Evolutionary conservation across 2,888 invertebrate species (phyloP), one percentile per base, ranked within the genome.

Genomic region (Calliscelio sp.): DNA sequence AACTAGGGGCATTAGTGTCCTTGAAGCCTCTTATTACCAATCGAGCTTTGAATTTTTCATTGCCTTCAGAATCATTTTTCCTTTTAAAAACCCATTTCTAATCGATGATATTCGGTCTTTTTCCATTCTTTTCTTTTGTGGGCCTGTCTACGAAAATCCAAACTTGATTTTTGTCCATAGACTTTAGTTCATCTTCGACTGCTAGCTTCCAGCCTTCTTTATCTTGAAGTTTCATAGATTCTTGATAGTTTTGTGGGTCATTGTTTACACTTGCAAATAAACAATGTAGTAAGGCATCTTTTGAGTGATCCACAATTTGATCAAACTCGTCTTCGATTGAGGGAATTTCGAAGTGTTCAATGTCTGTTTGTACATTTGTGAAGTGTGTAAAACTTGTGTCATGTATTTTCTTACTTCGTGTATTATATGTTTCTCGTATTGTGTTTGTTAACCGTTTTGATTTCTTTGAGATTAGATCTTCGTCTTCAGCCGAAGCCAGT

Each of bases 51-150:
- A 32, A 32, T 53, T 81, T 66, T 57, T 84, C 84, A 68, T 84
- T 84, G 16, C 78, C 57, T 55, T 86, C 81, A 22, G 81, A 79
- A 86, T 66, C 18, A 74, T 44, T 32, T 32, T 32, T 32, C 10
- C 32, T 5, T 32, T 32, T 32, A 10, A 32, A 32, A 7, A 32
- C 32, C 32, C 32, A 32, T 32, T 32, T 32, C 6, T 5, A 32
- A 10, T 32, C 32, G 10, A 32, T 32, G 5, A 32, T 32, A 10
- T 32, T 32, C 10, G 32, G 32, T 10, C 32, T 32, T 32, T 32
- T 32, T 10, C 32, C 32, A 10, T 32, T 10, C 10, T 32, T 32
- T 7, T 32, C 32, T 32, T 32, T 32, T 32, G 10, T 32, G 5
- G 32, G 32, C 32, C 32, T 32, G 10, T 32, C 32, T 32, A 32